A percentile compares a stretch with the other conserved stretches of the same genome.
Evolutionary conservation across 2,888 invertebrate species (phyloP).

Genomic region (Dasypolia templi): DNA sequence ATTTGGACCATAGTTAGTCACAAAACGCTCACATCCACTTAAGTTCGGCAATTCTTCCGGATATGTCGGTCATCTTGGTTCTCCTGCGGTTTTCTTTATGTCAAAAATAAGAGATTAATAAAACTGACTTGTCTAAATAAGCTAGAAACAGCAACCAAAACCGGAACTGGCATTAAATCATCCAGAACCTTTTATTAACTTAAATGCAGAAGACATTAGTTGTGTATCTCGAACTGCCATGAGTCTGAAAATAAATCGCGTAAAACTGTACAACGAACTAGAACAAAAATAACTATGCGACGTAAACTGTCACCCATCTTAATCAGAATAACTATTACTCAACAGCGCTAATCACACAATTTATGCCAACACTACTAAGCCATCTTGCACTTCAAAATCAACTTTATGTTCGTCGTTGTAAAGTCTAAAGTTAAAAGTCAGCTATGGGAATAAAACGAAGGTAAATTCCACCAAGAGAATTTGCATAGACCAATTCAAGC

Average conservation of each 20-base stretch:
- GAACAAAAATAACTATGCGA: constrained; percentile 33
- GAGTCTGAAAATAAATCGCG: constrained; percentile 34
- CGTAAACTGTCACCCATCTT: constrained; percentile 51
- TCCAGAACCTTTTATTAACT: background rate
- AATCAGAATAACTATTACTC: constrained; percentile 65
- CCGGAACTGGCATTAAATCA: background rate
- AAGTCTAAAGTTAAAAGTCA: constrained; percentile 42
- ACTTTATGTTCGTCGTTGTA: constrained; percentile 31
- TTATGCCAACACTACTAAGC: constrained; percentile 54
- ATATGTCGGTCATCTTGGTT: too few relatives aligned
- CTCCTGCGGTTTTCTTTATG: too few relatives aligned
- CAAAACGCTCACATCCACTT: too few relatives aligned
- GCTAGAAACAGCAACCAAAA: background rate
- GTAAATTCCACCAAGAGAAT: constrained; percentile 57
- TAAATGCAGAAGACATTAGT: background rate
- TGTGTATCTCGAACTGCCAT: background rate
- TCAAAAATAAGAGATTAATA: background rate
- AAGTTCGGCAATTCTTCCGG: too few relatives aligned
- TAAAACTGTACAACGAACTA: constrained; percentile 14
- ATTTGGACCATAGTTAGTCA: background rate
- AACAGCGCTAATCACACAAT: constrained; percentile 60
- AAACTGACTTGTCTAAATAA: background rate
- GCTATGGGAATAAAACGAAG: constrained; percentile 35
- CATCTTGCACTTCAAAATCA: constrained; percentile 25
- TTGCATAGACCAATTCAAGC: constrained; percentile 66